phyloP scores from a whole-genome alignment of 2,888 invertebrate species.

The Ochropacha duplaris region DNA sequence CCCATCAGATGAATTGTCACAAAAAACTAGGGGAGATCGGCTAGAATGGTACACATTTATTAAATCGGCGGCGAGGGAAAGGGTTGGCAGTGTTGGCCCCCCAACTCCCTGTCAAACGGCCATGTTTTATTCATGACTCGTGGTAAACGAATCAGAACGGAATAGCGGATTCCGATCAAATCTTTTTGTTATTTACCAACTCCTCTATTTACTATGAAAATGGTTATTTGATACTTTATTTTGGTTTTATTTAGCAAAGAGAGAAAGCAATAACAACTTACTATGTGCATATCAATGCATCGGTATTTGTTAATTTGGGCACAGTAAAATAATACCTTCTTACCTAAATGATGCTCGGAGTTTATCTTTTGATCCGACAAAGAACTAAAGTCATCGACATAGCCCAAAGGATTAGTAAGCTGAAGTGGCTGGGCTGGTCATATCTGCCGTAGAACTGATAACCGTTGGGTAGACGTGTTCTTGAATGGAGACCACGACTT shows the following conservation, averaged over 20 bases:
- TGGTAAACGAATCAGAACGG: constrained; percentile 58
- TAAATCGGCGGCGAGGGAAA: constrained; percentile 61
- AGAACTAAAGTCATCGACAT: too few species aligned
- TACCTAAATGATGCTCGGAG: too few species aligned
- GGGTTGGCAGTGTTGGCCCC: constrained; percentile 62
- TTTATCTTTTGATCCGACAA: too few species aligned
- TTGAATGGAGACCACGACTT: too few species aligned
- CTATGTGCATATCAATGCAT: too few species aligned
- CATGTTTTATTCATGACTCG: constrained; percentile 78
- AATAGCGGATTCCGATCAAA: constrained; percentile 60
- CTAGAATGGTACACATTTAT: constrained; percentile 52
- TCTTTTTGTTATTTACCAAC: constrained; percentile 54
- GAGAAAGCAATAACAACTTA: background rate
- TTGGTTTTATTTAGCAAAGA: background rate
- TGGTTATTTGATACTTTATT: constrained; percentile 3
- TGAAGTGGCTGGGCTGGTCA: too few species aligned
- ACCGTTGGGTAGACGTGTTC: too few species aligned
- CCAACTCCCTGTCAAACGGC: constrained; percentile 45
- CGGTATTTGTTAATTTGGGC: too few species aligned
- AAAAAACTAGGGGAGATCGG: constrained; percentile 60
- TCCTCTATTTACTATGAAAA: constrained; percentile 21
- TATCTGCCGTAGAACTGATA: too few species aligned
- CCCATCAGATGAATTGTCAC: constrained; percentile 58
- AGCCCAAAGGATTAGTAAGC: too few species aligned
- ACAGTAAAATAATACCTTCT: too few species aligned